Base-by-base conservation (phyloP, 2,888 invertebrate species). In the Pilophorus perplexus region DNA sequence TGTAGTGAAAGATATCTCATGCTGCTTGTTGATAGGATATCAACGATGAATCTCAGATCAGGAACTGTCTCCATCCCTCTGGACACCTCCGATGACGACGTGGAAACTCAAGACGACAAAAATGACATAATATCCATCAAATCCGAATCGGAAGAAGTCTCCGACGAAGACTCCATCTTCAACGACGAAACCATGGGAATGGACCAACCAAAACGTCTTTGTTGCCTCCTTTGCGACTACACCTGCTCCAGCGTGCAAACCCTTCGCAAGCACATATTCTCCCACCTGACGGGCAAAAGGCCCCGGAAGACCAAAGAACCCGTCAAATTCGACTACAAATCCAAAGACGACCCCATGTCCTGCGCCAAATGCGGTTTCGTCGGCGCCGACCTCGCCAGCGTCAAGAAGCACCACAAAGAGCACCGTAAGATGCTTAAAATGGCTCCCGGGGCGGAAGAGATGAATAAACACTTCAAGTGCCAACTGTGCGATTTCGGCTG, bases 211-310 rank as follows among this genome's bases (percentile, higher is more conserved):
- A 62, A 22, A 14, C 27, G 28, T 14, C 10, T 64, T 3, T 50
- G 23, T 25, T 64, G 64, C 20, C 23, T 64, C 12, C 42, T 64
- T 4, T 64, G 64, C 40, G 64, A 64, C 25, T 64, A 64, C 27
- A 23, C 37, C 10, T 64, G 64, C 16, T 37, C 64, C 8, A 40
- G 40, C 23, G 40, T 54, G 18, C 64, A 50, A 6, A 64, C 64
- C 12, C 25, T 64, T 16, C 42, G 40, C 6, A 52, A 64, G 14
- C 64, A 64, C 27, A 64, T 64, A 3, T 52, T 52, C 28, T 40
- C 50, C n/a, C 64, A 64, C 18, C 25, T 64, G 40, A 52, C 50
- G 2, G 64, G 64, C 20, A 64, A 64, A 40, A 64, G 44, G 27
- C 14, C 23, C 12, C 22, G 52, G 25, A 64, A 64, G 14, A 14